Evolutionary conservation across 2,888 invertebrate species (phyloP).

Genomic region (Rhingia campestris): DNA sequence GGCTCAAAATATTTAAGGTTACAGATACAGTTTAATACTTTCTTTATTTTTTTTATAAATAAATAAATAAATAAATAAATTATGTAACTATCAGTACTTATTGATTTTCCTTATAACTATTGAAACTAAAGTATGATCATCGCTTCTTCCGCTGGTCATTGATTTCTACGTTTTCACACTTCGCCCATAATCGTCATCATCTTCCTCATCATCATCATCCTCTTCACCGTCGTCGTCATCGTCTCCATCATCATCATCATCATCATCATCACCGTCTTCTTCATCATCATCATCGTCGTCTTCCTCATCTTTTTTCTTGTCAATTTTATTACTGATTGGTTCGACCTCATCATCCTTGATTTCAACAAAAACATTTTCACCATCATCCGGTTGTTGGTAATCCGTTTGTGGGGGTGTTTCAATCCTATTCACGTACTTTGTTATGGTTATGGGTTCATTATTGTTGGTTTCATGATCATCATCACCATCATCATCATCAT

Average conservation of each 20-base stretch:
- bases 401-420: neutral
- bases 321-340: neutral
- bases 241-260: neutral
- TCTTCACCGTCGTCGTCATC: neutral
- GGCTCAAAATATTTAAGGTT: too few species aligned
- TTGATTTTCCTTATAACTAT: conserved; percentile 15
- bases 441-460: neutral
- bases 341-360: neutral
- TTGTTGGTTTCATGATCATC: neutral
- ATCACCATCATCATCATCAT: neutral
- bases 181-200: conserved; percentile 19
- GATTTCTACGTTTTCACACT: conserved; percentile 5
- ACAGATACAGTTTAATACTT: neutral
- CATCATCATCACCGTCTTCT: neutral
- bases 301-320: neutral
- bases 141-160: neutral
- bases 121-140: neutral
- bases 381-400: neutral
- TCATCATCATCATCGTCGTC: neutral
- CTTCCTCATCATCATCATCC: neutral
- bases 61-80: conserved; percentile 11
- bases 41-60: neutral
- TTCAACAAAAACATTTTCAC: conserved; percentile 1
- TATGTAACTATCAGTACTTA: conserved; percentile 54
- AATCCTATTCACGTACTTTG: neutral